Conservation (phyloP, 1,140 invertebrate genomes). For the Drosophila sechellia region DNA sequence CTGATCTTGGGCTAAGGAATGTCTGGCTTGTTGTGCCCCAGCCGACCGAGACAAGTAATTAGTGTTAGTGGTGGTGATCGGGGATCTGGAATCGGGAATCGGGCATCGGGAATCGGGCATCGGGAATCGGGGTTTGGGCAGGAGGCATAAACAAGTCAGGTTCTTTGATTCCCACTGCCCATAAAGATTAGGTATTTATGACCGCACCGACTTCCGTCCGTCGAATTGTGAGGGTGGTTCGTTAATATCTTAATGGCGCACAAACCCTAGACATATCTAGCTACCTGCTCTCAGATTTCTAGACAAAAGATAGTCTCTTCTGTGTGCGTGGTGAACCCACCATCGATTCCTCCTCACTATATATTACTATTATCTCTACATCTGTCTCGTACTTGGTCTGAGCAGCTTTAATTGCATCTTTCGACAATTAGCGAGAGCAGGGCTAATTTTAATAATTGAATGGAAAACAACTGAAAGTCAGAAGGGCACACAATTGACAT, state of each 20-base stretch:
- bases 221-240: conserved; percentile 41
- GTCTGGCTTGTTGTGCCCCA: conserved; percentile 20
- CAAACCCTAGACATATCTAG: conserved; percentile 4
- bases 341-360: conserved; percentile 12
- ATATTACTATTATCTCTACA: conserved; percentile 14
- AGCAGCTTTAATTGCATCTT: conserved; percentile 26
- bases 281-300: conserved; percentile 20
- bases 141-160: conserved; percentile 48
- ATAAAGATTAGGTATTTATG: conserved; percentile 53
- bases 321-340: conserved; percentile 1
- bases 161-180: conserved; percentile 46
- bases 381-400: conserved; percentile 27
- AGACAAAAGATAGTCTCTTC: conserved; percentile 13
- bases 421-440: conserved; percentile 51
- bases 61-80: conserved; percentile 35
- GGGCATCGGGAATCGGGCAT: not conserved
- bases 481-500: conserved; percentile 57
- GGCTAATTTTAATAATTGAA: conserved; percentile 65
- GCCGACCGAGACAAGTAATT: conserved; percentile 41
- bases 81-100: not conserved
- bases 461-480: conserved; percentile 54
- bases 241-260: conserved; percentile 41
- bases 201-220: conserved; percentile 40
- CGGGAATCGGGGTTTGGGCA: not conserved
- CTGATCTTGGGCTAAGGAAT: conserved; percentile 43